Evolutionary conservation across 1,140 invertebrate species (phyloP), one percentile per base, ranked within the genome.

Genomic region (Aleiodes sp.): DNA sequence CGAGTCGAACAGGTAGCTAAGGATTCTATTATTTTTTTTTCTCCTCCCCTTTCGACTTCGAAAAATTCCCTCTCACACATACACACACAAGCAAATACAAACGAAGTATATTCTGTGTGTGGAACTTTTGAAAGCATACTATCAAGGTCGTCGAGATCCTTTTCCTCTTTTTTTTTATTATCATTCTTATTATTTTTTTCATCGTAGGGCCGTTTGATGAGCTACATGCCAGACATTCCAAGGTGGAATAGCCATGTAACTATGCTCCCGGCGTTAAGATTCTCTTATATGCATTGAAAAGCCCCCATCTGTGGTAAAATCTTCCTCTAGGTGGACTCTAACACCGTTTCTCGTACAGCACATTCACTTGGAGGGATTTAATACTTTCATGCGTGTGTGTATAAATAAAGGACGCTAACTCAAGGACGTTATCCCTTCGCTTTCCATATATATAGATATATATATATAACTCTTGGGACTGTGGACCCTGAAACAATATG

Each of bases 221-320:
- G 78, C 76, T 76, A 77, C 75, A 76, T 79, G 78, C 78, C 78
- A 76, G 70, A 67, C 76, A 80, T 80, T 79, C 77, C 78, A 72
- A 33, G 75, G 62, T 74, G 72, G 74, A 78, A 80, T 78, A 80
- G 73, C 76, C 73, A 72, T 77, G 76, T 79, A 76, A 76, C 77
- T 76, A 76, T 76, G 77, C 74, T 71, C 73, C 67, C 68, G 70
- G 73, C 73, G 63, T 70, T 62, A 19, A 71, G 64, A 46, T n/a
- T 70, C 31, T 60, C 21, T 21, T 16, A 46, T 70, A 70, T 65
- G 35, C 71, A 65, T 64, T 62, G 63, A 64, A 28, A 29, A 16
- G 28, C 43, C 31, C 29, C 60, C 28, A 19, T 37, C 31, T 19
- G 19, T 24, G 46, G 26, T 52, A 14, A 52, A 52, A 52, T 21